A percentile compares a stretch with the other conserved stretches of the same genome.
Evolutionary conservation across 2,888 invertebrate species (phyloP).

Genomic region (Drepanosiphum platanoidis): DNA sequence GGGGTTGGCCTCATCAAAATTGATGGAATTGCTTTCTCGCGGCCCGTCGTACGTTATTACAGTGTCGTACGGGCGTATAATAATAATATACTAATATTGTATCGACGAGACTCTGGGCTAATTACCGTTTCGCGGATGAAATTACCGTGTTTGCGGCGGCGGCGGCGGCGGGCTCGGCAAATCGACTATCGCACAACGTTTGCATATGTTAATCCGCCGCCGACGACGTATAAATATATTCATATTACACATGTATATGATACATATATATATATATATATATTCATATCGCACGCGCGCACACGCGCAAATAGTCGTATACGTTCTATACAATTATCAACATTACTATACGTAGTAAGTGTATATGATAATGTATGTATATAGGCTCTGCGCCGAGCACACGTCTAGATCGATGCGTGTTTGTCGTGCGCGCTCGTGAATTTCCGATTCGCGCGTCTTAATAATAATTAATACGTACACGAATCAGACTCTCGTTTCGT

Average conservation of each 20-base stretch:
- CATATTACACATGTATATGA: no score
- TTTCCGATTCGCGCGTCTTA: not conserved
- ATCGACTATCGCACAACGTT: slow-evolving; percentile 25
- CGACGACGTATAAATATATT: no score
- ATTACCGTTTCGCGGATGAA: slow-evolving; percentile 43
- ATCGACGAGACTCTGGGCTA: slow-evolving; percentile 43
- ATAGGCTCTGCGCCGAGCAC: not conserved
- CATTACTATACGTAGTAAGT: not conserved
- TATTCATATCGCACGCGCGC: not conserved
- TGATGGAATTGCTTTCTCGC: slow-evolving; percentile 53
- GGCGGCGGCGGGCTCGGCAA: not conserved
- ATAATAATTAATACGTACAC: not conserved
- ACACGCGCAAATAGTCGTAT: not conserved
- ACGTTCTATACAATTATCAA: no score
- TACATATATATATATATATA: not conserved
- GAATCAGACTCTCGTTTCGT: not conserved
- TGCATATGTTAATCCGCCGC: not conserved
- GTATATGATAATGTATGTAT: not conserved
- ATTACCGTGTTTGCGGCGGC: slow-evolving; percentile 50
- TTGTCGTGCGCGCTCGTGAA: not conserved
- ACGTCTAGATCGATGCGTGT: not conserved
- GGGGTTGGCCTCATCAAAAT: slow-evolving; percentile 41
- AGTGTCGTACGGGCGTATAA: no score
- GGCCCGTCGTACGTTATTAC: not conserved
- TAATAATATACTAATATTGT: no score